Percentiles rank a stretch among this genome's conserved stretches.
Conservation (phyloP, 2,888 invertebrate genomes). For the Hanleya hanleyi region DNA sequence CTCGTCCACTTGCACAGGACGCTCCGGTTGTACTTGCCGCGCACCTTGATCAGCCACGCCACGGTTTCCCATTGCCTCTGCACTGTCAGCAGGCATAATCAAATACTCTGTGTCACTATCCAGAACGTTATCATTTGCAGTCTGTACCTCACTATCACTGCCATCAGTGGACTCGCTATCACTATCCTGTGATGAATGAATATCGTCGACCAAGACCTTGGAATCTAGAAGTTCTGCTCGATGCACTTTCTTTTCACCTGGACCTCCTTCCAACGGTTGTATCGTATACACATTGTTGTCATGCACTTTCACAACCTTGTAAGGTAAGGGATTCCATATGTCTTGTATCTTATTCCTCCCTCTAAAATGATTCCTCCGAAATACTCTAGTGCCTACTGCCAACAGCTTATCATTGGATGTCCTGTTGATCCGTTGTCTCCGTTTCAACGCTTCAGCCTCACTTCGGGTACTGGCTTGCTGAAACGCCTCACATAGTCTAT, state of each 20-base stretch:
- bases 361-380: background rate
- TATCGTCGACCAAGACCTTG: background rate
- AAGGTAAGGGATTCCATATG: background rate
- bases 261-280: background rate
- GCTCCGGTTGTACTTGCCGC: too few relatives aligned
- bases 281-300: constrained; percentile 6
- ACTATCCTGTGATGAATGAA: background rate
- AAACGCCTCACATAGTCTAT: background rate
- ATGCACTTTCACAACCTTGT: background rate
- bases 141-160: background rate
- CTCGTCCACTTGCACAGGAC: too few relatives aligned
- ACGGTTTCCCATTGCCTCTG: too few relatives aligned
- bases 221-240: background rate
- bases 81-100: too few relatives aligned
- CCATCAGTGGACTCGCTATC: background rate
- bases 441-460: too few relatives aligned
- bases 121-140: too few relatives aligned
- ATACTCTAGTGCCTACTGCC: background rate
- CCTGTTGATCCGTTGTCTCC: too few relatives aligned
- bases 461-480: background rate
- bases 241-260: background rate
- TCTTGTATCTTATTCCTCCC: background rate
- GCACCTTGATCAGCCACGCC: too few relatives aligned
- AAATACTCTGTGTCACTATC: too few relatives aligned
- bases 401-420: background rate